Evolutionary conservation across 1,140 invertebrate genomes (phyloP).

Genomic region (Cyrtorhinus lividipennis): DNA sequence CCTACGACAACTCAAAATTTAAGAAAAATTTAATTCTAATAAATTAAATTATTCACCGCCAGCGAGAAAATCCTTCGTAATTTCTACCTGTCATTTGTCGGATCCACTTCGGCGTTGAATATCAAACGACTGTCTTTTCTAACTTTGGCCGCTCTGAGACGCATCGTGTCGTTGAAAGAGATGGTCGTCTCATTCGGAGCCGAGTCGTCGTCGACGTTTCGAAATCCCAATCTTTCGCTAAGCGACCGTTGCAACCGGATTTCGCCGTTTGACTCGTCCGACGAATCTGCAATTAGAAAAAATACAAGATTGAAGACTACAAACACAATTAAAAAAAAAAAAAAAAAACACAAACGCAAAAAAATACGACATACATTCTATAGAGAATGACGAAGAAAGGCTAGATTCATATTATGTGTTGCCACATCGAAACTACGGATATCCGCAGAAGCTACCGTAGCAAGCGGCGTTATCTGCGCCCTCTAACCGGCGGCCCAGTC

Average conservation of each 20-base stretch:
- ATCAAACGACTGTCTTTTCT: slow-evolving; percentile 24
- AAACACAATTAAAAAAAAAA: not conserved
- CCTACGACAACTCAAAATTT: not conserved
- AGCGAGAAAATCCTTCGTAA: not conserved
- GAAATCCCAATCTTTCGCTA: slow-evolving; percentile 32
- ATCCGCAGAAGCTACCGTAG: too few species aligned
- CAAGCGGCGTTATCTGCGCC: too few species aligned
- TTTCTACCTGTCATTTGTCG: not conserved
- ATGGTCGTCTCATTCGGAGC: slow-evolving; percentile 27
- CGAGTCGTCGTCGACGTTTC: slow-evolving; percentile 27
- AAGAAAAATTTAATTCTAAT: not conserved
- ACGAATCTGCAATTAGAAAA: not conserved
- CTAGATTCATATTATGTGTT: too few species aligned
- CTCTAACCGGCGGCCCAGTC: too few species aligned
- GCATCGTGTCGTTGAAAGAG: slow-evolving; percentile 57
- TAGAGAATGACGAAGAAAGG: too few species aligned
- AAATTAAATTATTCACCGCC: not conserved
- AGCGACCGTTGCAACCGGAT: slow-evolving; percentile 35
- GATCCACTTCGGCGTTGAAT: not conserved
- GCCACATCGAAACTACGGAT: too few species aligned
- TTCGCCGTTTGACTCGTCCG: slow-evolving; percentile 25
- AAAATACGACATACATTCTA: not conserved
- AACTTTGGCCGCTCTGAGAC: slow-evolving; percentile 47
- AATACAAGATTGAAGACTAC: too few species aligned
- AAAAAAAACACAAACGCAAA: too few species aligned